Evolutionary conservation across 2,797 vertebrate species (phyloP).

Genomic region (Chaetophractus vellerosus): DNA sequence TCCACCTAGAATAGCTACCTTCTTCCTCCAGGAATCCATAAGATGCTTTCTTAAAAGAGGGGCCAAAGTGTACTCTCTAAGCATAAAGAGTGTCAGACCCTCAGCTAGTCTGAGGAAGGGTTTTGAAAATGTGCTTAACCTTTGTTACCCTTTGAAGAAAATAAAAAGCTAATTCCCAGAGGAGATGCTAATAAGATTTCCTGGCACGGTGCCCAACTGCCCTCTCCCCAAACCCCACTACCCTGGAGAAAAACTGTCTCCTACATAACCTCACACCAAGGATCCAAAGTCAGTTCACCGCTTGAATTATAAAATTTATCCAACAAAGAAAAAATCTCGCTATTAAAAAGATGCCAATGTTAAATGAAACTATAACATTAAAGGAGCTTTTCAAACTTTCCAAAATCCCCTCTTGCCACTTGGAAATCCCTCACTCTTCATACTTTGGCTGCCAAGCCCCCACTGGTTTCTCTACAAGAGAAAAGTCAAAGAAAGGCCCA

Average conservation of each 20-base stretch:
- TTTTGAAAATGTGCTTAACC: constrained; percentile 72
- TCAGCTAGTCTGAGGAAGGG: constrained; percentile 44
- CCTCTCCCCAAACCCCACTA: neutral
- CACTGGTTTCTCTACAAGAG: neutral
- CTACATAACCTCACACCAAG: neutral
- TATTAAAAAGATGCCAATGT: neutral
- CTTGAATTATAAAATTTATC: neutral
- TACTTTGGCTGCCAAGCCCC: neutral
- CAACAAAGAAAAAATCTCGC: neutral
- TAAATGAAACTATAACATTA: neutral
- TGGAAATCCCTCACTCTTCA: constrained; percentile 14
- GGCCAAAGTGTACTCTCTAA: neutral
- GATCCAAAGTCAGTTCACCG: neutral
- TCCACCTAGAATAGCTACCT: neutral
- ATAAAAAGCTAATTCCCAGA: constrained; percentile 45
- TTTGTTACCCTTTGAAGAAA: constrained; percentile 69
- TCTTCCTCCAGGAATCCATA: constrained; percentile 38
- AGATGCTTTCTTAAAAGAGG: constrained; percentile 34
- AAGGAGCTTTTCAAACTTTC: constrained; percentile 5
- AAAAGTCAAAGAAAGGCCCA: neutral
- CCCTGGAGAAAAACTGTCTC: constrained; percentile 42
- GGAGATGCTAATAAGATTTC: constrained; percentile 56
- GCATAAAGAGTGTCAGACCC: constrained; percentile 50
- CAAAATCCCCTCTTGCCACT: neutral
- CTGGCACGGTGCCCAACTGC: neutral